phyloP scores from a whole-genome alignment of 2,888 invertebrate genomes.

The Geotrupes spiniger region DNA sequence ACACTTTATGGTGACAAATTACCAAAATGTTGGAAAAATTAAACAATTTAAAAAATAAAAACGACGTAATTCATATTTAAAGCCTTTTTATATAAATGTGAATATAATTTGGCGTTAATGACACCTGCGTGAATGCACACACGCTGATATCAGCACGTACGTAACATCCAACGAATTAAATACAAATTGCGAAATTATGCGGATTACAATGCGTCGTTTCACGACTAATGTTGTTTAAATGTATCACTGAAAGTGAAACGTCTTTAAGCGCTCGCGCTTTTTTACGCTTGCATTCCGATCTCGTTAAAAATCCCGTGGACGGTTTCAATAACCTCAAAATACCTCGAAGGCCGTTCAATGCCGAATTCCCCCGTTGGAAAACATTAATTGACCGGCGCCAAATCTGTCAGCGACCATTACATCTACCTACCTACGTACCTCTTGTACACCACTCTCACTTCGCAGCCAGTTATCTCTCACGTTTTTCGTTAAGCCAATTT shows the following conservation, averaged over 20 bases:
- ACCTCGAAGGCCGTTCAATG: constrained; percentile 23
- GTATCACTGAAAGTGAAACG: constrained; percentile 1
- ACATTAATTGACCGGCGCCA: constrained; percentile 16
- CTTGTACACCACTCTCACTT: background rate
- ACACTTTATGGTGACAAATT: no score
- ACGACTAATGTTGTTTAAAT: background rate
- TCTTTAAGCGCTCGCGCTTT: background rate
- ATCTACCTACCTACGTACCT: constrained; percentile 1
- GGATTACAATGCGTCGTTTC: constrained; percentile 1
- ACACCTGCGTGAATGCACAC: no score
- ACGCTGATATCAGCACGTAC: no score
- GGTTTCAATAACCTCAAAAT: constrained; percentile 20
- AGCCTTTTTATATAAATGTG: no score
- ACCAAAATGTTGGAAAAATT: no score
- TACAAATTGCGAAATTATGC: constrained; percentile 2
- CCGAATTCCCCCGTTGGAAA: constrained; percentile 16
- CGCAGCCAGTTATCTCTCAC: background rate
- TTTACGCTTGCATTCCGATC: background rate
- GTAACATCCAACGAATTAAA: no score
- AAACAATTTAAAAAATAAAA: no score
- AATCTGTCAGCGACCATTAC: constrained; percentile 8
- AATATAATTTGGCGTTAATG: no score
- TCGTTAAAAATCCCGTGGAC: constrained; percentile 2
- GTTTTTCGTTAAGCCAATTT: no score
- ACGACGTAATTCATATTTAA: no score